Percentiles rank a stretch among this genome's conserved stretches.
phyloP scores from a whole-genome alignment of 2,888 invertebrate genomes.

The Synanthedon formicaeformis region DNA sequence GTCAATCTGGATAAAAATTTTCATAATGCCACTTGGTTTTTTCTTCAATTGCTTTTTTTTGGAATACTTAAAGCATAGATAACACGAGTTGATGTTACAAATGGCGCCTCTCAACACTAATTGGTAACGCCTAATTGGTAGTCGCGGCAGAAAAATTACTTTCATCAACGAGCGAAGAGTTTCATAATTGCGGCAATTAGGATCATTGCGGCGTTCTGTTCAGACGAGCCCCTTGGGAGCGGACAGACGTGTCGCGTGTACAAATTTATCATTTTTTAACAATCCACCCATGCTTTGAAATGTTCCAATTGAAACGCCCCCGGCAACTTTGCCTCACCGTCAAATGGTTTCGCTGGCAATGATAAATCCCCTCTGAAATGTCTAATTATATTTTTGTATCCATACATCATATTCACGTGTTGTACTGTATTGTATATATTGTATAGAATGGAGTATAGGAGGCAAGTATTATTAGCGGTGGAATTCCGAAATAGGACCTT shows the following conservation, averaged over 20 bases:
- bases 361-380: not conserved
- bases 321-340: slow-evolving; percentile 27
- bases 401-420: too few species aligned
- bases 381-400: too few species aligned
- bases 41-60: too few species aligned
- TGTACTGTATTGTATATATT: too few species aligned
- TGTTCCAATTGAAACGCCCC: slow-evolving; percentile 36
- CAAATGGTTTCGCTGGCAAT: not conserved
- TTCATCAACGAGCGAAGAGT: slow-evolving; percentile 63
- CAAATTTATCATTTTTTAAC: slow-evolving; percentile 32
- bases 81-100: slow-evolving; percentile 46
- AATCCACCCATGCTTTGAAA: slow-evolving; percentile 9
- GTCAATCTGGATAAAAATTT: too few species aligned
- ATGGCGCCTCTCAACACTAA: slow-evolving; percentile 43
- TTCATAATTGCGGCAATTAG: slow-evolving; percentile 62
- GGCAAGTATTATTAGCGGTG: too few species aligned
- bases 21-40: too few species aligned
- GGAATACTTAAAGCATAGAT: slow-evolving; percentile 3
- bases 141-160: slow-evolving; percentile 63
- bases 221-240: slow-evolving; percentile 29
- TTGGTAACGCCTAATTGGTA: slow-evolving; percentile 59
- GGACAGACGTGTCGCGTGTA: slow-evolving; percentile 48
- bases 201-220: slow-evolving; percentile 47
- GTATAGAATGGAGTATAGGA: too few species aligned
- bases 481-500: too few species aligned